Conservation (phyloP, 2,888 invertebrate genomes). For the Orgyia antiqua region DNA sequence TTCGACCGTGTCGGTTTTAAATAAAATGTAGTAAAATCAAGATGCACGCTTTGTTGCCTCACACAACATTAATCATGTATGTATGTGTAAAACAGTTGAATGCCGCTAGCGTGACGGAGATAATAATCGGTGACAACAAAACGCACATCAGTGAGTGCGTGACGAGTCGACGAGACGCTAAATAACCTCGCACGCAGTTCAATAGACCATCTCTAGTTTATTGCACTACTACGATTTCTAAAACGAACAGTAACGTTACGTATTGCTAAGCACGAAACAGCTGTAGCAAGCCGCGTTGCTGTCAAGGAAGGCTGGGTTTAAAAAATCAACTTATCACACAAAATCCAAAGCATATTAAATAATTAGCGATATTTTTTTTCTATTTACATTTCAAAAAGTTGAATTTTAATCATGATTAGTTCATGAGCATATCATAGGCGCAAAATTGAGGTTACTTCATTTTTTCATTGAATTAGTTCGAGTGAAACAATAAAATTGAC, state of each 20-base stretch:
- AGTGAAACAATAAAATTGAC: background rate
- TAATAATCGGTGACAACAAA: constrained; percentile 17
- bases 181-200: constrained; percentile 21
- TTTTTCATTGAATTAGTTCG: too few relatives aligned
- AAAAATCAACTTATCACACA: too few relatives aligned
- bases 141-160: constrained; percentile 8
- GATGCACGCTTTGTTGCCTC: background rate
- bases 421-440: too few relatives aligned
- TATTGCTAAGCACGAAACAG: too few relatives aligned
- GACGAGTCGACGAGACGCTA: constrained; percentile 13
- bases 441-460: too few relatives aligned
- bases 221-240: constrained; percentile 17
- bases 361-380: too few relatives aligned
- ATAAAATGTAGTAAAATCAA: background rate
- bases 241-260: constrained; percentile 1
- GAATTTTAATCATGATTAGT: too few relatives aligned
- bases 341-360: too few relatives aligned
- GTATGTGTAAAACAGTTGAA: constrained; percentile 2
- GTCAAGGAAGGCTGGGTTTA: too few relatives aligned
- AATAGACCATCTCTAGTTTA: constrained; percentile 18
- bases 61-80: constrained; percentile 1
- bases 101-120: constrained; percentile 18
- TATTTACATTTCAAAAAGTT: too few relatives aligned
- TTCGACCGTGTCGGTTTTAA: too few relatives aligned
- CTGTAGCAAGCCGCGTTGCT: too few relatives aligned